Evolutionary conservation across 2,113 vertebrate genomes (phyloP).

Genomic region (Thamnaconus septentrionalis): DNA sequence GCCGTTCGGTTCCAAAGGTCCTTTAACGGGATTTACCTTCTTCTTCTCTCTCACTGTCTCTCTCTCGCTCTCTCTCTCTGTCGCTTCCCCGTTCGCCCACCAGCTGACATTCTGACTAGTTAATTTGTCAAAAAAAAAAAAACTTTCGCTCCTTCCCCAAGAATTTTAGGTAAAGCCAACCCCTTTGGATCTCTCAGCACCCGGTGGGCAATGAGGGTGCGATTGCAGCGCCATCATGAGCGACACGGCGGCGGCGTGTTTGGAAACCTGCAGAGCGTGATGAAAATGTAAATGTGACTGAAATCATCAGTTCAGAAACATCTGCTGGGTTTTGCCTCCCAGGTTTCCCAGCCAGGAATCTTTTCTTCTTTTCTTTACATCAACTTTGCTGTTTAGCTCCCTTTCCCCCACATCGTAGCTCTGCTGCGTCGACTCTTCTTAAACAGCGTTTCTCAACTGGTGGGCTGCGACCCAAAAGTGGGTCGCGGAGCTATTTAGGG

Average conservation of each 20-base stretch:
- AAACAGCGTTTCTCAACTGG: no score
- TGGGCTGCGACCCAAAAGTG: no score
- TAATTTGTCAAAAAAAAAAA: neutral
- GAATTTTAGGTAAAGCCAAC: neutral
- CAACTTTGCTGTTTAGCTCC: no score
- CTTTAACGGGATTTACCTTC: no score
- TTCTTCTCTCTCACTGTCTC: neutral
- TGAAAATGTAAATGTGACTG: neutral
- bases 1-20: no score
- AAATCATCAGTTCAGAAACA: constrained; percentile 1
- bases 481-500: no score
- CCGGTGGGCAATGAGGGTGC: constrained; percentile 14
- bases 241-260: neutral
- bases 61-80: neutral
- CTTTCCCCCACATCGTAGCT: no score
- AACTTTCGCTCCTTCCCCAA: neutral
- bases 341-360: neutral
- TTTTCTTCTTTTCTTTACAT: no score
- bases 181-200: neutral
- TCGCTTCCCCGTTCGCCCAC: neutral
- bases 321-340: neutral
- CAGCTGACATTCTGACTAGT: neutral
- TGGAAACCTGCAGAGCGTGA: neutral
- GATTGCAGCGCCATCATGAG: neutral
- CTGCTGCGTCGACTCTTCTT: no score